A percentile compares a stretch with the other conserved stretches of the same genome.
Conservation (phyloP, 2,888 invertebrate genomes). For the Diloba caeruleocephala region DNA sequence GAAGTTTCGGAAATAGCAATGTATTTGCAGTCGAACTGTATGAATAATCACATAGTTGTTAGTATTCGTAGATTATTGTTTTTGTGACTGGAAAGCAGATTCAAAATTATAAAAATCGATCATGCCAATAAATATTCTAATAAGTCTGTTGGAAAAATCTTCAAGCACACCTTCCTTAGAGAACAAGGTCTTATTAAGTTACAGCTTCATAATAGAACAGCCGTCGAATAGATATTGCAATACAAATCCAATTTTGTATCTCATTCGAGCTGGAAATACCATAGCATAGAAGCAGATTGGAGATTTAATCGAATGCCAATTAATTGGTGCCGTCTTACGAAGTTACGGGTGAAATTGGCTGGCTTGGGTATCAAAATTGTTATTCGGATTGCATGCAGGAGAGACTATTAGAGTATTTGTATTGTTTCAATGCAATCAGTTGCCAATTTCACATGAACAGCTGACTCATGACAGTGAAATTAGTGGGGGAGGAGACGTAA, state of each 20-base stretch:
- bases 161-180: slow-evolving; percentile 24
- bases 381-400: slow-evolving; percentile 33
- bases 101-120: neutral
- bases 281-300: slow-evolving; percentile 64
- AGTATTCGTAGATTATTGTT: too few relatives aligned
- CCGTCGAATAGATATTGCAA: slow-evolving; percentile 61
- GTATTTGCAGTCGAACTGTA: too few relatives aligned
- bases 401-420: slow-evolving; percentile 27
- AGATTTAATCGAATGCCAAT: slow-evolving; percentile 75
- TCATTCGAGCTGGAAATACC: slow-evolving; percentile 58
- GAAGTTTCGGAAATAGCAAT: too few relatives aligned
- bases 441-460: neutral
- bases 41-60: too few relatives aligned
- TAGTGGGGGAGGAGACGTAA: too few relatives aligned
- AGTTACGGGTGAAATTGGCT: slow-evolving; percentile 53
- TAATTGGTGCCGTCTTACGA: slow-evolving; percentile 64
- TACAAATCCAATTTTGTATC: slow-evolving; percentile 70
- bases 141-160: slow-evolving; percentile 27
- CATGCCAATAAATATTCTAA: slow-evolving; percentile 10
- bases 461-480: too few relatives aligned
- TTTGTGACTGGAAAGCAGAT: neutral
- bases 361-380: slow-evolving; percentile 45
- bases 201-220: slow-evolving; percentile 56
- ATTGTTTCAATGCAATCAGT: slow-evolving; percentile 27
- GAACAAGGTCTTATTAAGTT: slow-evolving; percentile 54